Evolutionary conservation across 2,888 invertebrate species (phyloP).

Genomic region (Automeris io): DNA sequence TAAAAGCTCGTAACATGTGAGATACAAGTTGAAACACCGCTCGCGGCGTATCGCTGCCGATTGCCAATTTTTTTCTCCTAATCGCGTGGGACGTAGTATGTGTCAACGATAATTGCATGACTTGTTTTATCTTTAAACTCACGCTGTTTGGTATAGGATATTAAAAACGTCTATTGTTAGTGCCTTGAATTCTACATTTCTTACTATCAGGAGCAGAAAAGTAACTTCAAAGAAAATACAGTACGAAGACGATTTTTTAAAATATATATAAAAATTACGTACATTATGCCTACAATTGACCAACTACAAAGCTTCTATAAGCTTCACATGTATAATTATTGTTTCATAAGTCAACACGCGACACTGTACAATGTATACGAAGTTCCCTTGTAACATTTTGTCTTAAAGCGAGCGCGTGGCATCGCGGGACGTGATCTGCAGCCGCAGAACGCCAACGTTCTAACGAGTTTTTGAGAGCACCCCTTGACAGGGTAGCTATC

Average conservation of each 20-base stretch:
- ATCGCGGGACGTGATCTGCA: constrained; percentile 62
- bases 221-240: too few species aligned
- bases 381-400: constrained; percentile 55
- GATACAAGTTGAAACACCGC: constrained; percentile 21
- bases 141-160: too few species aligned
- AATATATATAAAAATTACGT: too few species aligned
- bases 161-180: too few species aligned
- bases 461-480: constrained; percentile 73
- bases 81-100: constrained; percentile 11
- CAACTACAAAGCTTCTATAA: too few species aligned
- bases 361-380: constrained; percentile 33
- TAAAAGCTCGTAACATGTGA: constrained; percentile 22
- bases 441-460: constrained; percentile 62
- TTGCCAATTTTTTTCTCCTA: constrained; percentile 30
- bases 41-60: constrained; percentile 13
- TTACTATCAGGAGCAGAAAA: too few species aligned
- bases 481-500: constrained; percentile 57
- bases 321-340: too few species aligned
- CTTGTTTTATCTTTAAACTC: background rate
- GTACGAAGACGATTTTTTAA: too few species aligned
- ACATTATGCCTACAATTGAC: too few species aligned
- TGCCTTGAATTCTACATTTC: too few species aligned
- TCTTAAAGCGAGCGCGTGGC: constrained; percentile 37
- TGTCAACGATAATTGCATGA: constrained; percentile 4
- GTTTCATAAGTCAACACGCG: constrained; percentile 18